A percentile compares a stretch with the other conserved stretches of the same genome.
Conservation (phyloP, 2,888 invertebrate genomes). For the Idaea dimidiata region DNA sequence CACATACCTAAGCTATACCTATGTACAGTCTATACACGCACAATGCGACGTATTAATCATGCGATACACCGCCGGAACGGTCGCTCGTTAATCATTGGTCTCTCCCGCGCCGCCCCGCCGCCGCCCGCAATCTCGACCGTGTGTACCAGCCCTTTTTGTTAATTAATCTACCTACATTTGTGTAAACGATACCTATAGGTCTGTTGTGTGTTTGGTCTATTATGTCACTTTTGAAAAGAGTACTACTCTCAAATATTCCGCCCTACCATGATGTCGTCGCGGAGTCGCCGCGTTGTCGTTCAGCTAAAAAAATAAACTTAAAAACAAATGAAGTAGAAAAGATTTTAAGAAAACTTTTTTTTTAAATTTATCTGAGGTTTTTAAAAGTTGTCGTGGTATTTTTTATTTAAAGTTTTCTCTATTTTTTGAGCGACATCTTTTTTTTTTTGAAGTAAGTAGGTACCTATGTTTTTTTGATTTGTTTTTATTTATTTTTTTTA, state of each 20-base stretch:
- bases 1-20: background rate
- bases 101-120: conserved; percentile 56
- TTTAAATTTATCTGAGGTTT: no score
- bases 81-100: conserved; percentile 73
- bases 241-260: background rate
- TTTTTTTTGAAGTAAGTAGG: no score
- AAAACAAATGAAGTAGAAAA: no score
- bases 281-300: no score
- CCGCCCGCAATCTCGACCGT: conserved; percentile 56
- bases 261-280: no score
- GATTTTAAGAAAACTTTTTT: no score
- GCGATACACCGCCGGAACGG: conserved; percentile 63
- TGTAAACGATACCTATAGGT: conserved; percentile 20
- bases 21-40: conserved; percentile 35
- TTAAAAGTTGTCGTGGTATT: no score
- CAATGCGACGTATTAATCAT: conserved; percentile 76
- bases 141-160: conserved; percentile 69
- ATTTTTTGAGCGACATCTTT: no score
- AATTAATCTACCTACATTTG: conserved; percentile 68
- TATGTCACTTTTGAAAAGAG: background rate
- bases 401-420: no score
- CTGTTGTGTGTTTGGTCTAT: conserved; percentile 1
- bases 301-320: no score
- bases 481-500: no score
- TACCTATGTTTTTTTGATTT: no score